Base-by-base conservation (phyloP, 2,888 invertebrate genomes). In the Chaitophorus viminalis region DNA sequence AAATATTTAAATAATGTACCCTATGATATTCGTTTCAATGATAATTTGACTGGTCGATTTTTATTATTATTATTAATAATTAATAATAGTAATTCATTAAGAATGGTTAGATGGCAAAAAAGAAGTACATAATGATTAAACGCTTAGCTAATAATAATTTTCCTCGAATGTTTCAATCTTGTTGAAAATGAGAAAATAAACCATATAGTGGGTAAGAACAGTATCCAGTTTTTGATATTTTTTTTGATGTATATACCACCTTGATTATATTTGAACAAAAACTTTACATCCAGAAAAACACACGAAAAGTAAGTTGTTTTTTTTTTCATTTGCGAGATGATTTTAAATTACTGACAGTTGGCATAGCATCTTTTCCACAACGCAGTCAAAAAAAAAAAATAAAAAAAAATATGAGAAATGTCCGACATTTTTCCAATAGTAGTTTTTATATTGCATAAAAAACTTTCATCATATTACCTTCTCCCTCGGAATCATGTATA, bases 241-340 rank as follows among this genome's bases (percentile, higher is more conserved):
- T 29, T 17, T n/a, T 31, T 21, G 21, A n/a, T 2, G 54, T 77
- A 78, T 25, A 21, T 78, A 78, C 33, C 31, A 54, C 31, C 77
- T 78, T 78, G 77, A 78, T 54, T 78, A 78, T 78, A 11, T 78
- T 78, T 78, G 54, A 78, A 78, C 33, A 31, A 52, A 9, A 78
- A 76, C 9, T 54, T 21, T 0, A 18, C 18, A 54, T 46, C 11
- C 21, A 21, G 18, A 54, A 54, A 14, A n/a, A 21, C 21, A 25
- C n/a, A n/a, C 8, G n/a, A 65, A 52, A 31, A 29, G 33, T 8
- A 17, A n/a, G 33, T 46, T 46, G 54, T 3, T 54, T 78, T 76
- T 52, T 76, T 46, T 78, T 78, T 78, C 60, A 78, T 78, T 78
- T 60, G 36, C 11, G 29, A 81, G 39, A 29, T 68, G 65, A 68